Conservation (phyloP, 2,888 invertebrate species). For the Calameuta idolon region DNA sequence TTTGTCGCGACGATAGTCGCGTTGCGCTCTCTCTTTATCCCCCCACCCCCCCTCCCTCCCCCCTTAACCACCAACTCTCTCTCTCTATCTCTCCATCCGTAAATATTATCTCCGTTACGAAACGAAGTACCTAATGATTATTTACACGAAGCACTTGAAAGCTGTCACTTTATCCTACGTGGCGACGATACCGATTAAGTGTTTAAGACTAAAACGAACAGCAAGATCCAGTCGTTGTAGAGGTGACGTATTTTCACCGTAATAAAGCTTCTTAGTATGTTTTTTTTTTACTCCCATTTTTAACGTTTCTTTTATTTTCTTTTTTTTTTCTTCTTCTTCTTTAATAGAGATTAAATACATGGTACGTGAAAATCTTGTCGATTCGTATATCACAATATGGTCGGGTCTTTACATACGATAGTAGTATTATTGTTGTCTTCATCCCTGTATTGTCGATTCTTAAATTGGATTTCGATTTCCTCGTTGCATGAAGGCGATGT, state of each 20-base stretch:
- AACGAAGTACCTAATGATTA: slow-evolving; percentile 21
- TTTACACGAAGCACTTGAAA: slow-evolving; percentile 50
- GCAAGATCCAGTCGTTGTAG: slow-evolving; percentile 55
- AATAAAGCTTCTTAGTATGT: neutral
- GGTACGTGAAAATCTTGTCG: slow-evolving; percentile 16
- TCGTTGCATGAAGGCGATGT: slow-evolving; percentile 65
- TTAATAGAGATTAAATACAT: slow-evolving; percentile 12
- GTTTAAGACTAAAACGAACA: slow-evolving; percentile 4
- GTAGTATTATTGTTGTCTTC: slow-evolving; percentile 66
- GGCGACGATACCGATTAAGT: slow-evolving; percentile 44
- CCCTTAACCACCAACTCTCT: neutral
- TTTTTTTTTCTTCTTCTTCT: too few species aligned
- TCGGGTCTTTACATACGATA: slow-evolving; percentile 57
- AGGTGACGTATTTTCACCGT: slow-evolving; percentile 22
- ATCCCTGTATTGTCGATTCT: slow-evolving; percentile 67
- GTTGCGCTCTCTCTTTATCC: neutral
- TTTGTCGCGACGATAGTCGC: neutral
- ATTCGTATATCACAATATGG: slow-evolving; percentile 59
- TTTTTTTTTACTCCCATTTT: neutral
- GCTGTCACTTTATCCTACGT: slow-evolving; percentile 48
- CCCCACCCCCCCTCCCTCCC: neutral
- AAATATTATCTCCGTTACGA: neutral
- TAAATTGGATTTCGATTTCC: slow-evolving; percentile 40
- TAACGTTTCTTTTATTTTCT: neutral
- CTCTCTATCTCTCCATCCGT: neutral